These are phyloP conservation scores for Monochamus alternatus DNA, from an alignment of 2,888 invertebrate species.

Conservation along the genomic window DNA sequence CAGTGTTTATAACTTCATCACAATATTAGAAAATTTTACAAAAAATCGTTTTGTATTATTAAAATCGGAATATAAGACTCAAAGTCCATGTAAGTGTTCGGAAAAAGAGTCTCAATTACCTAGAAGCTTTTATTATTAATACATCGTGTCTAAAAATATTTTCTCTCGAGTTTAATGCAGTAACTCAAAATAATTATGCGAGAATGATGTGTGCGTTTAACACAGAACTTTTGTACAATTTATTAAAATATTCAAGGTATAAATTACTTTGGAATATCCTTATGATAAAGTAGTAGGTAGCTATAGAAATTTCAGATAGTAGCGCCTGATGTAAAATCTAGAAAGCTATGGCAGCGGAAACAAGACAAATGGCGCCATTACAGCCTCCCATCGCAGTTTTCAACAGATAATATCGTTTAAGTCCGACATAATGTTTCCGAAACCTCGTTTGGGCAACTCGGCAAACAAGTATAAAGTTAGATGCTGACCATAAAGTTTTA, in stretches of 20 bases:
- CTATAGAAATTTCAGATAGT: conserved; percentile 45
- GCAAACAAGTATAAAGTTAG: conserved; percentile 42
- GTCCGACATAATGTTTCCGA: conserved; percentile 5
- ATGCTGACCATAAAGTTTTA: conserved; percentile 48
- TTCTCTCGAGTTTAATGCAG: not conserved
- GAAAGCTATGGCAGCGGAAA: conserved; percentile 44
- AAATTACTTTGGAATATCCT: conserved; percentile 44
- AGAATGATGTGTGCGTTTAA: not conserved
- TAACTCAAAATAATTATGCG: not conserved
- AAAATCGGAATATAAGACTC: too few species aligned
- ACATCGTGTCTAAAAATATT: not conserved
- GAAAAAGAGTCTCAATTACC: too few species aligned
- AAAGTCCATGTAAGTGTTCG: too few species aligned
- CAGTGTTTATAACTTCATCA: too few species aligned
- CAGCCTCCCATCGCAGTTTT: conserved; percentile 38
- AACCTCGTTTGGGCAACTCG: conserved; percentile 28
- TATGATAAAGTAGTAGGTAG: conserved; percentile 45
- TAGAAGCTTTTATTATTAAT: too few species aligned
- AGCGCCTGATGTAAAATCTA: conserved; percentile 50
- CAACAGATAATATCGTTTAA: conserved; percentile 5
- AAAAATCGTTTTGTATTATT: too few species aligned
- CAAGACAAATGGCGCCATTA: conserved; percentile 46
- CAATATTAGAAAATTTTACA: too few species aligned
- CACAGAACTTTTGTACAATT: conserved; percentile 14
- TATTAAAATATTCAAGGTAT: conserved; percentile 41